Base-by-base conservation (phyloP, 2,797 vertebrate species). In the Clarias laeviceps region DNA sequence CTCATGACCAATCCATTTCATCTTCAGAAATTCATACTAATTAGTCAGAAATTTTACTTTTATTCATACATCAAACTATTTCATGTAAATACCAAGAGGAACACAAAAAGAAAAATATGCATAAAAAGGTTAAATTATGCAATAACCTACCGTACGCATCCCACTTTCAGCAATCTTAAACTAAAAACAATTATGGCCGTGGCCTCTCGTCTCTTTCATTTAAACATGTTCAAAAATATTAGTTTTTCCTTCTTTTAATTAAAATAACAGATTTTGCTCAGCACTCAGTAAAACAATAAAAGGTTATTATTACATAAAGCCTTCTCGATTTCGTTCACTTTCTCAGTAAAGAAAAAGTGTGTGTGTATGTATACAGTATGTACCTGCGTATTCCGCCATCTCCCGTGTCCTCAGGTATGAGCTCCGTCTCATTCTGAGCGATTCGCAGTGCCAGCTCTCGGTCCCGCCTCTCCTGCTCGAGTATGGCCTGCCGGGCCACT, bases 401-500 rank as follows among this genome's bases (percentile, higher is more conserved):
- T 0, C 82, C 89, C 6, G 88, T 89, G 87, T 99, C 98, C 2
- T 99, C 98, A 0, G 93, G 96, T 90, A 98, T 98, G 77, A 99
- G 98, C 87, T 99, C 98, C 0, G 97, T 90, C 84, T 99, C 98
- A 3, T 96, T 99, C 91, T 95, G 96, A 20, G 97, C 98, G 65
- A 99, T 99, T 84, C 98, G 92, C 92, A 99, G 94, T 0, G 98
- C 98, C 90, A 99, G 94, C 89, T 99, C 98, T 0, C 96, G 89
- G 93, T 99, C 98, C 70, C 98, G 90, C 40, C 98, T 94, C 82
- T 99, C 98, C 93, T 99, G 98, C 79, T 98, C 97, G 89, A 97
- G 93, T 7, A 98, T 90, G 0, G 96, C 88, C 93, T 99, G 97
- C 1, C 97, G 96, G n/a, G 96, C 91, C 0, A 92, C 92, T 11